Evolutionary conservation across 2,797 vertebrate species (phyloP).

Genomic region (Molossus alvarezi): DNA sequence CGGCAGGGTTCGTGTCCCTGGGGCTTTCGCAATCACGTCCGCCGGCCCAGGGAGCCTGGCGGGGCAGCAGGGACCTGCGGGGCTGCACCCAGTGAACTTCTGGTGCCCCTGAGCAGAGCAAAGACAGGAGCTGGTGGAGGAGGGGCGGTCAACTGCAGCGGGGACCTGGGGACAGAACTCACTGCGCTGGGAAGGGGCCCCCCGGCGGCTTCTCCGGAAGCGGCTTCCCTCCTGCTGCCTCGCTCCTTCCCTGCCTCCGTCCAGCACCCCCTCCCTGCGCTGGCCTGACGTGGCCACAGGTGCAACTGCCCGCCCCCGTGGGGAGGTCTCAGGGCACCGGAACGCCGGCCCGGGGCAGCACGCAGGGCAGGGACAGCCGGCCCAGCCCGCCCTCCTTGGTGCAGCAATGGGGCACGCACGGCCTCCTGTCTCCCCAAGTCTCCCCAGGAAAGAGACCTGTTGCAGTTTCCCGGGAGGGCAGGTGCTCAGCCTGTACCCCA

Average conservation of each 20-base stretch:
- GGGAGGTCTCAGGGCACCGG: background rate
- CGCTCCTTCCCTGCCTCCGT: background rate
- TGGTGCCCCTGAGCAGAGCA: background rate
- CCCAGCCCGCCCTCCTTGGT: background rate
- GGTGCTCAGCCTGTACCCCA: background rate
- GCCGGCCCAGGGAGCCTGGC: background rate
- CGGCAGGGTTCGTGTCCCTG: too few species aligned
- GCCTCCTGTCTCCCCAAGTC: too few species aligned
- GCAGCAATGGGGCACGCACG: background rate
- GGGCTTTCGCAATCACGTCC: fast-evolving
- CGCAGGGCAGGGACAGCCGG: background rate
- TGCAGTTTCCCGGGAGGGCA: too few species aligned
- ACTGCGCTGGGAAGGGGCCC: background rate
- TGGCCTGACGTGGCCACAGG: background rate
- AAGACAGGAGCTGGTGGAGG: background rate
- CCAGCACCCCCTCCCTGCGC: background rate
- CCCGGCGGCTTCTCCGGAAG: background rate
- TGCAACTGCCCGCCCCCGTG: background rate
- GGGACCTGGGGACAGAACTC: background rate
- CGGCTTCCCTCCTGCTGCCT: too few species aligned
- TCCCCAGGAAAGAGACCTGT: background rate
- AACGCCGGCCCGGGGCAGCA: background rate
- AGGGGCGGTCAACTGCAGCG: too few species aligned
- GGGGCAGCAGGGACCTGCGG: fast-evolving
- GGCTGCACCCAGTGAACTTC: fast-evolving